A percentile compares a stretch with the other conserved stretches of the same genome.
Conservation (phyloP, 2,113 vertebrate genomes). For the Alaudala cheleensis region DNA sequence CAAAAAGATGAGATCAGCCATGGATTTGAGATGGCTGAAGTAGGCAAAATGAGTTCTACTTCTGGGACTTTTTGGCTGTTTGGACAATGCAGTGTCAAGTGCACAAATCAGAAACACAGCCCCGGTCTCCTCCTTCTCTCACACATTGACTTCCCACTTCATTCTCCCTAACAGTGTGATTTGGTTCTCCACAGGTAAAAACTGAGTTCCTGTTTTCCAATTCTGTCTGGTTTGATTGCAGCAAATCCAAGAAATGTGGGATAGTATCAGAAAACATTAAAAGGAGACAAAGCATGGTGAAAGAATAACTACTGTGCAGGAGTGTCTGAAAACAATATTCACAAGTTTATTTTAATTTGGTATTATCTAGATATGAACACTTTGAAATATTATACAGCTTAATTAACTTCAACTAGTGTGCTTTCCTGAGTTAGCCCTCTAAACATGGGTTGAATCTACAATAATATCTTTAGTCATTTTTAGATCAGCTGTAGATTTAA, state of each 20-base stretch:
- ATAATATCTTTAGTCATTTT: not conserved
- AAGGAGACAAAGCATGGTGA: not conserved
- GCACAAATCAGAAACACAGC: not conserved
- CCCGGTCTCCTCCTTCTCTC: not conserved
- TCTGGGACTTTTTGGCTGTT: not conserved
- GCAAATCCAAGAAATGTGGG: not conserved
- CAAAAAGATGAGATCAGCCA: not conserved
- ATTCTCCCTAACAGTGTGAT: not conserved
- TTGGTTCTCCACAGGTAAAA: not conserved
- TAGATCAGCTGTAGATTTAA: not conserved
- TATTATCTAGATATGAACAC: not conserved
- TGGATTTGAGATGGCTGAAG: not conserved
- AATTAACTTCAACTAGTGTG: not conserved
- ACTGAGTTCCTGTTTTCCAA: fast-evolving
- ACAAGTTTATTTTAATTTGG: not conserved
- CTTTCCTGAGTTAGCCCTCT: not conserved
- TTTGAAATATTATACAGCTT: not conserved
- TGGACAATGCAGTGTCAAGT: fast-evolving
- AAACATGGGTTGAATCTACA: not conserved
- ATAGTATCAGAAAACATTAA: not conserved
- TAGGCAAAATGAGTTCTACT: not conserved
- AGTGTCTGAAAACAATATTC: not conserved
- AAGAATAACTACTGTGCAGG: not conserved
- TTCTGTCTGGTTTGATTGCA: not conserved
- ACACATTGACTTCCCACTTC: not conserved